Evolutionary conservation across 1,140 invertebrate species (phyloP).

Genomic region (Hormaphis cornu): DNA sequence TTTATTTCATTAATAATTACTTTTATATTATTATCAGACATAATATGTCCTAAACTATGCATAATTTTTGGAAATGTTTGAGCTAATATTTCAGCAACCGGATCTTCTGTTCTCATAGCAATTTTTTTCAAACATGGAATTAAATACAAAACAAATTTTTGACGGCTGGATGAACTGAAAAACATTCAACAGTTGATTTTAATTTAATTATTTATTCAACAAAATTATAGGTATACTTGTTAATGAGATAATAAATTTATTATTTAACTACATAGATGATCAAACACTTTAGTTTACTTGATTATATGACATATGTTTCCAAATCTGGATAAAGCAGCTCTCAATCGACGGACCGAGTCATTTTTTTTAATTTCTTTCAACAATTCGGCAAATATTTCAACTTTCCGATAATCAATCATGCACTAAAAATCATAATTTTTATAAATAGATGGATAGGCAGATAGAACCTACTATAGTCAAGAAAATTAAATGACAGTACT

Average conservation of each 20-base stretch:
- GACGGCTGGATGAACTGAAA: slow-evolving; percentile 13
- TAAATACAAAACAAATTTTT: slow-evolving; percentile 26
- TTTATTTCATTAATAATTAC: too few species aligned
- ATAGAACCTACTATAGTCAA: background rate
- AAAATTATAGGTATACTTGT: too few species aligned
- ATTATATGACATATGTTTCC: slow-evolving; percentile 28
- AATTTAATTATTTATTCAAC: background rate
- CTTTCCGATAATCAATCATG: slow-evolving; percentile 24
- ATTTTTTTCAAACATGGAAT: slow-evolving; percentile 28
- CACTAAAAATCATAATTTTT: slow-evolving; percentile 19
- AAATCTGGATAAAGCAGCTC: slow-evolving; percentile 28
- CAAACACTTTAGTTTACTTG: background rate
- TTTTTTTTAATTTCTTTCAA: slow-evolving; percentile 27
- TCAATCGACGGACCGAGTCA: slow-evolving; percentile 20
- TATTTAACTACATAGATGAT: too few species aligned
- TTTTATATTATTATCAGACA: slow-evolving; percentile 29
- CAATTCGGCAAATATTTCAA: slow-evolving; percentile 24
- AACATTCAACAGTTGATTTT: background rate
- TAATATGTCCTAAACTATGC: slow-evolving; percentile 26
- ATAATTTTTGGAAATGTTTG: slow-evolving; percentile 28
- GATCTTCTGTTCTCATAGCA: slow-evolving; percentile 17
- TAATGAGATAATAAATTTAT: too few species aligned
- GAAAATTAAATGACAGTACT: background rate
- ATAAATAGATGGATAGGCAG: too few species aligned
- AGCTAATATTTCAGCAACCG: slow-evolving; percentile 15